Evolutionary conservation across 2,797 vertebrate genomes (phyloP).

Genomic region (Fistularia tabacaria): DNA sequence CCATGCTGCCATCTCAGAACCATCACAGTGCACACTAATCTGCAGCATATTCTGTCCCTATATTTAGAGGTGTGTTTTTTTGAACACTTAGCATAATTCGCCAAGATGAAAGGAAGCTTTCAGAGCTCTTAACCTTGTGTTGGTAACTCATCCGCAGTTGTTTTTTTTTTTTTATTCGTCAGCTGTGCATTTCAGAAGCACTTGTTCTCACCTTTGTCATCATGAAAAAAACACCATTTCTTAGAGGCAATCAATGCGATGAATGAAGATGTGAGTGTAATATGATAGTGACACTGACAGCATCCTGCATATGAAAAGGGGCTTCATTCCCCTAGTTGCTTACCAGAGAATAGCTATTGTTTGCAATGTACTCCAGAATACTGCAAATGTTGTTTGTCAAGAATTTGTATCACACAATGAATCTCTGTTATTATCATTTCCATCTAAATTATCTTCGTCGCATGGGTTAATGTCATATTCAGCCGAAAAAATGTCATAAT

Average conservation of each 20-base stretch:
- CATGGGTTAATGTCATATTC: conserved; percentile 1
- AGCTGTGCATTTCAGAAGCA: conserved; percentile 40
- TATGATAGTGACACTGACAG: neutral
- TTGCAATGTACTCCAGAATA: neutral
- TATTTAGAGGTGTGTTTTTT: conserved; percentile 73
- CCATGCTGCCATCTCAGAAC: conserved; percentile 52
- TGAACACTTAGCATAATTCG: conserved; percentile 71
- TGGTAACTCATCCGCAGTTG: conserved; percentile 55
- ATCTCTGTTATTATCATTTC: too few species aligned
- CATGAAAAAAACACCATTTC: conserved; percentile 17
- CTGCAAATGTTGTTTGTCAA: neutral
- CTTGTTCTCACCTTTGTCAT: conserved; percentile 42
- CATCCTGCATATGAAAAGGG: too few species aligned
- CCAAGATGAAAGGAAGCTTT: conserved; percentile 65
- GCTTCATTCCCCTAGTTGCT: neutral
- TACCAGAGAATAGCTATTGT: conserved; percentile 5
- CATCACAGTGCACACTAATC: conserved; percentile 65
- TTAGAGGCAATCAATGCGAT: conserved; percentile 24
- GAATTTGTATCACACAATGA: too few species aligned
- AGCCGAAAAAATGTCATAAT: conserved; percentile 15
- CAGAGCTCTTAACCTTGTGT: conserved; percentile 60
- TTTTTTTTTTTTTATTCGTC: conserved; percentile 26
- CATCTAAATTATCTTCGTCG: too few species aligned
- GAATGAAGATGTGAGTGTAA: conserved; percentile 29
- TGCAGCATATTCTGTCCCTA: conserved; percentile 57